Evolutionary conservation across 2,797 vertebrate genomes (phyloP).

Genomic region (Mionectes olivaceus): DNA sequence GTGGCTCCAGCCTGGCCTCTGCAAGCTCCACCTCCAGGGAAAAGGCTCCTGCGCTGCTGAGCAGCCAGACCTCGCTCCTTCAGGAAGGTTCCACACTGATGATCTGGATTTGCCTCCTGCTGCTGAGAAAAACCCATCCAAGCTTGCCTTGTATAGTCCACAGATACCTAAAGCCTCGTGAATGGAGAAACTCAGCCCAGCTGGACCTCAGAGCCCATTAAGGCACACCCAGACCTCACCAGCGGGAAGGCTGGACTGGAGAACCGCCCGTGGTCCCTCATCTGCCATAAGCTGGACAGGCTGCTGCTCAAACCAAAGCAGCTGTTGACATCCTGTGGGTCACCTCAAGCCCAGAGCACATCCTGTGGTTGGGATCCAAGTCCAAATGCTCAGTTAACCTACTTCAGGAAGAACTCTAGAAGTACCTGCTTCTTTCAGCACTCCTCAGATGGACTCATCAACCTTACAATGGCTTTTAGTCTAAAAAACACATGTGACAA

Average conservation of each 20-base stretch:
- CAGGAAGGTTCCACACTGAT: not conserved
- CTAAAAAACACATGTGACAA: not conserved
- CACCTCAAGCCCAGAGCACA: not conserved
- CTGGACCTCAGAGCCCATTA: not conserved
- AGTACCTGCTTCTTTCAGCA: not conserved
- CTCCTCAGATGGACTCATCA: not conserved
- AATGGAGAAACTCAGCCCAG: not conserved
- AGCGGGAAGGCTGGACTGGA: not conserved
- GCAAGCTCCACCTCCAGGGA: not conserved
- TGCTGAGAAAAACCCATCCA: not conserved
- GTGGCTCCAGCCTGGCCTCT: not conserved
- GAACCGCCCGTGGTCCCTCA: not conserved
- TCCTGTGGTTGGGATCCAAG: not conserved
- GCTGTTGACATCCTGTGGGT: not conserved
- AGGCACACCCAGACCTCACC: not conserved
- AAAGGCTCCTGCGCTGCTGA: not conserved
- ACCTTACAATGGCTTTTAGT: not conserved
- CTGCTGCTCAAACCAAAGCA: not conserved
- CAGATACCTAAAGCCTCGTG: not conserved
- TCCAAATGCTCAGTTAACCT: not conserved
- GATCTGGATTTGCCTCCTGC: not conserved
- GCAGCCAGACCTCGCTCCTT: not conserved
- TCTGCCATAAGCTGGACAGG: not conserved
- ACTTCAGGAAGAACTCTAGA: not conserved
- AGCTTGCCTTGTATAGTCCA: rapidly evolving